Base-by-base conservation (phyloP, 1,140 invertebrate genomes). In the Acromyrmex echinatior region DNA sequence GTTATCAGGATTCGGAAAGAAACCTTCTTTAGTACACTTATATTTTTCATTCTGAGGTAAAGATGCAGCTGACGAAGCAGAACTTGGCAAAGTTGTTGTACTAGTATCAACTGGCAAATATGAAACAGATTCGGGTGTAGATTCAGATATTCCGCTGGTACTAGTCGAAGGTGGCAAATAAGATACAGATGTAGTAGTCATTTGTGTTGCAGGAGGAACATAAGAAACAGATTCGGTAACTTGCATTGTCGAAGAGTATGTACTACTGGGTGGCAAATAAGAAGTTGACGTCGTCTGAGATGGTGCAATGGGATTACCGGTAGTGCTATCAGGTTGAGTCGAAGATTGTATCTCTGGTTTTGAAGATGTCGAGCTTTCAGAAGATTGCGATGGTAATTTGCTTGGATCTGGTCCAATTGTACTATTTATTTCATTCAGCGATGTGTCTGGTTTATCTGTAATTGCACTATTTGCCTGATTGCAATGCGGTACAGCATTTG, bases 1-100 rank as follows among this genome's bases (percentile, higher is more conserved):
- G 91, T 97, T 95, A 16, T 93, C 90, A 68, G 96, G 96, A 93
- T 97, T 96, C 3, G 96, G 95, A 92, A 96, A 96, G 88, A 97
- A 98, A 9, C 97, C 97, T 93, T 97, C 97, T n/a, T 94, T 85
- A 12, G 86, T 89, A 92, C 97, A 97, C 18, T 92, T 58, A 0
- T 86, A 89, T 31, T 93, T 35, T 63, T 53, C 82, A 51, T 14
- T 14, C 39, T 76, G 65, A 71, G 82, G 12, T 6, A 70, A 76
- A 82, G 53, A 71, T 6, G 7, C 12, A 25, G 35, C 35, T 2
- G 45, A 39, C 25, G 35, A 39, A 7, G n/a, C 18, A 28, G 68
- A 56, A 35, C 18, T 68, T 1, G 58, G 25, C 7, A 25, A 62
- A 73, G 71, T 49, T 18, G 39, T 85, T 58, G 39, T 35, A n/a